Base-by-base conservation (phyloP, 2,888 invertebrate genomes). In the Hylaea fasciaria region DNA sequence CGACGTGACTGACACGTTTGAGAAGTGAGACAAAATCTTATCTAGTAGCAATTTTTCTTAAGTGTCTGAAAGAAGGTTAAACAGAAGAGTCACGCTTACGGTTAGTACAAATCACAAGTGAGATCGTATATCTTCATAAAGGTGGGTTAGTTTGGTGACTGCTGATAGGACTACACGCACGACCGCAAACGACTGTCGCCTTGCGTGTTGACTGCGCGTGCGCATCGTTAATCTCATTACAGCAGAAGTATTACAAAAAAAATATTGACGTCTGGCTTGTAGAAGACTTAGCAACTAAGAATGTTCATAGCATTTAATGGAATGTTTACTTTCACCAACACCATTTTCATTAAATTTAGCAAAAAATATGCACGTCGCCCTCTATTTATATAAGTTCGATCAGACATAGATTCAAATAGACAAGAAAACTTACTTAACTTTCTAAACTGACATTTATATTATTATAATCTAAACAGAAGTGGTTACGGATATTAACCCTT, bases 91-190 rank as follows among this genome's bases (percentile, higher is more conserved):
- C 63, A 63, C 47, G 61, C 64, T 69, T 66, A 64, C 62, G 59
- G 58, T 65, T 57, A 52, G 74, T 78, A 80, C 83, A 80, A 81
- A 75, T 76, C 69, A 66, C 69, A 69, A 72, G 68, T 70, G 71
- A 71, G 72, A 72, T 79, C 82, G 79, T 83, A 83, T 80, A 83
- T 85, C 87, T 88, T 88, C 85, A 87, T 87, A 81, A 52, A 86
- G 75, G 81, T 70, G 78, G 73, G 78, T 89, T 87, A 87, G 89
- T 87, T 89, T 86, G 84, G 85, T 76, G 79, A 78, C 71, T 74
- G 75, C 76, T 77, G 87, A 87, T 88, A 89, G 83, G 77, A 76
- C 78, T 80, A 82, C 85, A 85, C 82, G 86, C 87, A 85, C 79
- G 76, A 76, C 72, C 72, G 65, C 71, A 72, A 69, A 74, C 74